Base-by-base conservation (phyloP, 2,888 invertebrate genomes). In the Euphydryas editha region DNA sequence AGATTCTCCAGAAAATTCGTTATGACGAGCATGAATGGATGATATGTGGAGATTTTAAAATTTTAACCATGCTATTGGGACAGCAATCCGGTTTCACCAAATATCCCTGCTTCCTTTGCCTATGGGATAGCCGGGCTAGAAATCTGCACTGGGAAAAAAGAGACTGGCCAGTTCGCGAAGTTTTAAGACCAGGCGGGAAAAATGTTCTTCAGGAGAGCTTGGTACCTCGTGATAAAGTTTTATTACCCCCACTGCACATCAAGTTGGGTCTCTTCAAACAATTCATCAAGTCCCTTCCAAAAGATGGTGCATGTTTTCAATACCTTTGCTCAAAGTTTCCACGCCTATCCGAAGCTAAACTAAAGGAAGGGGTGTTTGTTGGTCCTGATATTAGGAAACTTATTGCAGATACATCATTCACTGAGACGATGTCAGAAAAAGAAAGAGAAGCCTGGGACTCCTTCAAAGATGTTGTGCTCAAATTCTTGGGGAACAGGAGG, bases 281-380 rank as follows among this genome's bases (percentile, higher is more conserved):
- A 8, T 39, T 39, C 8, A 8, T 39, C 4, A 39, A 39, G 11
- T 3, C 39, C 2, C 8, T 39, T 2, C 39, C 39, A 5, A 39
- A 39, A 39, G 39, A 39, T 3, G 39, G 39, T 2, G 11, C 4
- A 39, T 39, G 39, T 39, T 39, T 39, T 39, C 10, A 13, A 8
- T 39, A 39, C 13, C 39, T 39, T 8, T 39, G 11, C 11, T 1
- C 13, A 39, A 3, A 39, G 39, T 51, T 59, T 44, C 46, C 58
- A n/a, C 11, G n/a, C 15, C 24, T 44, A 21, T 59, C 24, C 15
- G 24, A 59, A 44, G 58, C 58, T 46, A 59, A 59, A 46, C 58
- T 59, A 13, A 59, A 59, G 44, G 58, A 59, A 59, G 24, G 46
- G 15, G 21, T 51, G 1, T 51, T 51, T 51, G 51, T 51, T 6